These are phyloP conservation scores for Decapterus maruadsi DNA, from an alignment of 2,797 vertebrate genomes.

Conservation along the genomic window DNA sequence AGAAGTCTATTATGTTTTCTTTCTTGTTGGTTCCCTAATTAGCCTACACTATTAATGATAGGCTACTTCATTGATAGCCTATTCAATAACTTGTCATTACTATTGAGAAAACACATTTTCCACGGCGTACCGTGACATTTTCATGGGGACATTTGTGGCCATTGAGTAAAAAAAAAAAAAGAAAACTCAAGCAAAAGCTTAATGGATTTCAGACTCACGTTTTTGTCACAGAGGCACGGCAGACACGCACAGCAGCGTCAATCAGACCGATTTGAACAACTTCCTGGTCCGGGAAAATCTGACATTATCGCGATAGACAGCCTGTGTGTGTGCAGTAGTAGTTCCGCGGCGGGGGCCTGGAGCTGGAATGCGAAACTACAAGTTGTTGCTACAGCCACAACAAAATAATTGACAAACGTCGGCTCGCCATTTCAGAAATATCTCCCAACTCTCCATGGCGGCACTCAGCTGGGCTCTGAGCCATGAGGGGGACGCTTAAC, in stretches of 20 bases:
- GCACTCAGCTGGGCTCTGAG: constrained; percentile 47
- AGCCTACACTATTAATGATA: background rate
- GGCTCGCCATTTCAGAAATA: constrained; percentile 3
- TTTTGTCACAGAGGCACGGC: background rate
- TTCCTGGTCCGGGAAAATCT: constrained; percentile 72
- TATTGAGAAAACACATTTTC: background rate
- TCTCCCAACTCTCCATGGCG: background rate
- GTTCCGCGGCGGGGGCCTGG: constrained; percentile 67
- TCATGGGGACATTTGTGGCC: background rate
- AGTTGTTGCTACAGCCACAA: constrained; percentile 53
- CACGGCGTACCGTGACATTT: background rate
- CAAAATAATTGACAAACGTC: constrained; percentile 33
- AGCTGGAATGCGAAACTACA: constrained; percentile 79
- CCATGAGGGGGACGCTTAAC: constrained; percentile 45
- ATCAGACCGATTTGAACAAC: constrained; percentile 45
- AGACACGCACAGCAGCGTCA: constrained; percentile 25
- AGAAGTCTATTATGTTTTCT: background rate
- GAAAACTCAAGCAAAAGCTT: background rate
- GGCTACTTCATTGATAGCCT: no score
- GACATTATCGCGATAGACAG: constrained; percentile 78
- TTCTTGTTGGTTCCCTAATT: background rate
- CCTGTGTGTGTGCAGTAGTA: constrained; percentile 33
- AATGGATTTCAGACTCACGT: background rate
- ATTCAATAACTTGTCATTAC: background rate
- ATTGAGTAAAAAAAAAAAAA: background rate